Base-by-base conservation (phyloP, 2,113 vertebrate genomes). In the Mesembrinibis cayennensis region DNA sequence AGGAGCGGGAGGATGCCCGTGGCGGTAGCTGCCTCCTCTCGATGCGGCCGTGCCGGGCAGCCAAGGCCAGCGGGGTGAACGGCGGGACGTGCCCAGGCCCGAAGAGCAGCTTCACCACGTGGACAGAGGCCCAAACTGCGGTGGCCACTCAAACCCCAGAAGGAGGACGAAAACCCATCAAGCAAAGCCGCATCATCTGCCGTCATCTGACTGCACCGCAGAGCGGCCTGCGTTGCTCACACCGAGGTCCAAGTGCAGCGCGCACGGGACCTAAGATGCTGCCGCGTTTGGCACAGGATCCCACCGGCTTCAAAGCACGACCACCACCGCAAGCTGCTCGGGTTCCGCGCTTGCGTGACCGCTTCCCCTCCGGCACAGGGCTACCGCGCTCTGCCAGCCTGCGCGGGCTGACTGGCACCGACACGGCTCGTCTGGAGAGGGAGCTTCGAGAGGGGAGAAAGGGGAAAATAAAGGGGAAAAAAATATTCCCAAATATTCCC, bases 361-460 rank as follows among this genome's bases (percentile, higher is more conserved):
- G 5, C 80, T 70, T 55, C 16, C 30, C 62, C 69, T 16, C 25
- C 1, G 2, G 78, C 50, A 63, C 1, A 26, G 0, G 4, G 23
- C 32, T 2, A 17, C 16, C 1, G 0, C 0, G 2, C 18, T 26
- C 77, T 36, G 52, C n/a, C 49, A 70, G 36, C 16, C 78, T 3
- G 27, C 2, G 5, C 0, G 1, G 59, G 16, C 6, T 52, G 49
- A 20, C 5, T 12, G 3, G 80, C 10, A 6, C 32, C 2, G 0
- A 4, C 30, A 8, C 0, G 2, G 52, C 1, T 53, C 84, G 23
- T 15, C 34, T 7, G 17, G 5, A 66, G 69, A 79, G 15, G 38
- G 11, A 85, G 27, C 52, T 38, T 62, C 10, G 7, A 30, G 66
- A 30, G 16, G 16, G 26, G 23, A 56, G 26, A 73, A 56, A 19